Evolutionary conservation across 2,113 vertebrate species (phyloP).

Genomic region (Antennarius striatus): DNA sequence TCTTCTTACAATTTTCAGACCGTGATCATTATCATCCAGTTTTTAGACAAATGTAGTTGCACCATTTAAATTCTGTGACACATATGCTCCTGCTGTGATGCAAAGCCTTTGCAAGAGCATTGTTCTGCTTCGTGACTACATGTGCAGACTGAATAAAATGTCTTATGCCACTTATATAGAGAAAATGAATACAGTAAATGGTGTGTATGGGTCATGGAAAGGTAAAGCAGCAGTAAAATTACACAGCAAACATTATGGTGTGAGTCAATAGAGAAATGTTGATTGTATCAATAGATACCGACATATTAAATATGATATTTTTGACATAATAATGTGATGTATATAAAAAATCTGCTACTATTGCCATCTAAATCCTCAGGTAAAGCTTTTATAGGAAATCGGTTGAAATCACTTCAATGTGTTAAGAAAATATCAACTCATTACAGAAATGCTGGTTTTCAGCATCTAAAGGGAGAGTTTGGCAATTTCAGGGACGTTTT

Average conservation of each 20-base stretch:
- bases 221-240: conserved; percentile 28
- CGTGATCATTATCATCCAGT: conserved; percentile 64
- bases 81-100: conserved; percentile 52
- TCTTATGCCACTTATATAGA: neutral
- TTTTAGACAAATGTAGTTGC: conserved; percentile 66
- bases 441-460: neutral
- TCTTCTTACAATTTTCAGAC: conserved; percentile 65
- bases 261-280: conserved; percentile 23
- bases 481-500: neutral
- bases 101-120: conserved; percentile 39
- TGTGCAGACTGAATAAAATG: conserved; percentile 33
- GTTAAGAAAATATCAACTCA: conserved; percentile 7
- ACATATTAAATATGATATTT: conserved; percentile 23
- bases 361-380: neutral
- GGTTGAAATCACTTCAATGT: neutral
- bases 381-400: conserved; percentile 12
- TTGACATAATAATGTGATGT: conserved; percentile 9
- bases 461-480: neutral
- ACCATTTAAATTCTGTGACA: conserved; percentile 58
- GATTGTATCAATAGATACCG: conserved; percentile 3
- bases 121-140: conserved; percentile 44
- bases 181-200: conserved; percentile 17
- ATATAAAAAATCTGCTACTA: neutral
- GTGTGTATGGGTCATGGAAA: conserved; percentile 37
- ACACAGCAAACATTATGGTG: conserved; percentile 23